Base-by-base conservation (phyloP, 1,140 invertebrate genomes). In the Fopius arisanus region DNA sequence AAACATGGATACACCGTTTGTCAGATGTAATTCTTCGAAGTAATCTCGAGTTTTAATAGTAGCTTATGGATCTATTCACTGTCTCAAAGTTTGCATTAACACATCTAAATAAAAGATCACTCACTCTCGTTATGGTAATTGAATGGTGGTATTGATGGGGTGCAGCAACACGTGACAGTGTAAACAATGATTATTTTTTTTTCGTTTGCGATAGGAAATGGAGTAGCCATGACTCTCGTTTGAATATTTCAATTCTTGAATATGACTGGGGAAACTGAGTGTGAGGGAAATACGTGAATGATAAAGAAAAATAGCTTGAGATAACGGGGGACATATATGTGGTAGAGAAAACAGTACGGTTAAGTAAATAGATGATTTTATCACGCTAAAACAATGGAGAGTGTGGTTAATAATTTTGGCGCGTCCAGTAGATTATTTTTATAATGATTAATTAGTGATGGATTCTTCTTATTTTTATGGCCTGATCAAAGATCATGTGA, bases 1-100 rank as follows among this genome's bases (percentile, higher is more conserved):
- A 54, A 69, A 69, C 48, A 69, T 69, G 41, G 14, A 26, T 54
- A 10, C 67, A 51, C 41, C 21, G 10, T 40, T 29, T 33, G 43
- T 37, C 29, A 2, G 19, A 21, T 16, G 23, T n/a, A 31, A 12
- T 31, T 37, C 19, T 6, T 63, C 4, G 23, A 14, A 9, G 43
- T 51, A 51, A 51, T 51, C n/a, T 59, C 9, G 23, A 12, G 54
- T 59, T 1, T 59, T 59, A 59, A 66, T 29, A 66, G 28, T 37
- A 33, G 63, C 14, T 21, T 29, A 19, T 31, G 7, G 23, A 59
- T 3, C 26, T 37, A 37, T 37, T 19, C 29, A 16, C 19, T 33
- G n/a, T 26, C 54, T 14, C 10, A 26, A 59, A 10, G 54, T 2
- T 26, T 59, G 7, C 3, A 28, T 59, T 59, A 28, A 59, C 19